Base-by-base conservation (phyloP, 92 coral and sea anemone genomes). In the Epizoanthus ramosus region DNA sequence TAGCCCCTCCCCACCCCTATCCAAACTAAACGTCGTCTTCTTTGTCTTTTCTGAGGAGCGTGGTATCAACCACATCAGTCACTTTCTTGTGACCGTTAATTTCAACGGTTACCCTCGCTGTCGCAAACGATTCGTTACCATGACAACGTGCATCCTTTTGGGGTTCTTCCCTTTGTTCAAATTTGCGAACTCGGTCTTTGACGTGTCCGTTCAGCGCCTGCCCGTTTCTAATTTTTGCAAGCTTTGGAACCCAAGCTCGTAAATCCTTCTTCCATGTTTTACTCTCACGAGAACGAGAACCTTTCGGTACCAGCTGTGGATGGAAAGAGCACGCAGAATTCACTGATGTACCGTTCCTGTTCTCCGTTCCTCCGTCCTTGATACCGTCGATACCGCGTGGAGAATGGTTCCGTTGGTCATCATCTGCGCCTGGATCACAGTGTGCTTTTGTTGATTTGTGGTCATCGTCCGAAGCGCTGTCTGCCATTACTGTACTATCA, bases 111-210 rank as follows among this genome's bases (percentile, higher is more conserved):
- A 61, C 70, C 24, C 71, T 16, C 25, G 18, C 50, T 15, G 56
- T 18, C 14, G 45, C 24, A 18, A 75, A 31, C 54, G 80, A 28
- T 8, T 54, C 80, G 21, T 58, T 58, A 5, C 58, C 82, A 37
- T 77, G 63, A 21, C 35, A 68, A 63, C 39, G 21, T 13, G 63
- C 71, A 14, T 24, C 21, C 13, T 15, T 22, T 37, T 50, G 23
- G 17, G 82, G 18, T 21, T 77, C 71, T 45, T 15, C 23, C 66
- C 17, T 77, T 61, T 41, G 82, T 43, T 77, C 82, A 22, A 21
- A 41, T 22, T 24, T 61, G 18, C 15, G 23, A 61, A 77, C 61
- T 14, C 52, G 45, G 1, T 77, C 82, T 41, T 77, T 77, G 41
- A 61, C 82, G 57, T 31, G 82, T 43, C 45, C 71, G 33, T 37